Percentiles rank a stretch among this genome's conserved stretches.
Evolutionary conservation across 2,113 vertebrate genomes (phyloP).

Genomic region (Salvelinus fontinalis): DNA sequence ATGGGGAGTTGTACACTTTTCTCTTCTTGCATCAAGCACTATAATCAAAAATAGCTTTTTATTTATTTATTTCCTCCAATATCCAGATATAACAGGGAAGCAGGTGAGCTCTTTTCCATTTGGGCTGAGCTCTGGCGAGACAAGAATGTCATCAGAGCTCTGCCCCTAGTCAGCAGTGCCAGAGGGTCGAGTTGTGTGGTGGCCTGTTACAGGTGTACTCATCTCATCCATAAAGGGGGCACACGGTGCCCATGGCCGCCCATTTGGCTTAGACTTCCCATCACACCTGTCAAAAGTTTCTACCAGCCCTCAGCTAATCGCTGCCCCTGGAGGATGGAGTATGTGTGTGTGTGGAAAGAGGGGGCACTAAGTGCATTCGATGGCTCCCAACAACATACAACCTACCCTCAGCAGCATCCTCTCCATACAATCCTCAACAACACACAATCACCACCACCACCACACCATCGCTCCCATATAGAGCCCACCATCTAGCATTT

Average conservation of each 20-base stretch:
- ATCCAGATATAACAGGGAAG: conserved; percentile 28
- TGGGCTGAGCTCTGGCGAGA: conserved; percentile 33
- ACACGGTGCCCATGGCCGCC: conserved; percentile 47
- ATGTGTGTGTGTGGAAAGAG: conserved; percentile 22
- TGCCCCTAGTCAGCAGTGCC: conserved; percentile 42
- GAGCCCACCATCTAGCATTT: conserved; percentile 55
- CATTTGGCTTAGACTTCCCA: conserved; percentile 63
- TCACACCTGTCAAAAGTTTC: conserved; percentile 51
- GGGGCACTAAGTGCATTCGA: conserved; percentile 29
- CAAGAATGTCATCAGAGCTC: conserved; percentile 46
- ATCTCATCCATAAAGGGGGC: conserved; percentile 14
- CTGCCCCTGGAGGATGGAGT: conserved; percentile 25
- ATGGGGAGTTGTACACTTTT: background rate
- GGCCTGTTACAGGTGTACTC: conserved; percentile 8
- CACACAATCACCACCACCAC: background rate
- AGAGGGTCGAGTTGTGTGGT: conserved; percentile 14
- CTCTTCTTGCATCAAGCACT: conserved; percentile 5
- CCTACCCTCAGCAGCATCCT: background rate
- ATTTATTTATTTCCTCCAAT: conserved; percentile 17
- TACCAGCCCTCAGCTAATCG: conserved; percentile 41
- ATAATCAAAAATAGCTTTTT: conserved; percentile 12
- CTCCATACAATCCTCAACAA: background rate
- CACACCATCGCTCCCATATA: conserved; percentile 18
- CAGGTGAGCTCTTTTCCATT: conserved; percentile 43
- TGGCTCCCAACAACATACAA: conserved; percentile 1